Percentiles rank a stretch among this genome's conserved stretches.
Conservation (phyloP, 2,888 invertebrate species). For the Lasioglossum marginatum region DNA sequence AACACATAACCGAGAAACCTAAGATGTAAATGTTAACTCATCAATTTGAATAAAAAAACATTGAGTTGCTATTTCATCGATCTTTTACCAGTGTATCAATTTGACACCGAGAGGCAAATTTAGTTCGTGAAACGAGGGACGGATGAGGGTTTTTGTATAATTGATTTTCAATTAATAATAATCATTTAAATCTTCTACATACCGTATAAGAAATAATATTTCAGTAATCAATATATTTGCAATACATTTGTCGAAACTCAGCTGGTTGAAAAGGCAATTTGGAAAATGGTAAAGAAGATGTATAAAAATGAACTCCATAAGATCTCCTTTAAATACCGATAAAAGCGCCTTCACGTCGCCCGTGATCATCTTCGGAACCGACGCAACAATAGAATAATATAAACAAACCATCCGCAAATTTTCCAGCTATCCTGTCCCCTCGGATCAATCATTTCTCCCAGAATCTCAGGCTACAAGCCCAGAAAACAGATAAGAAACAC, state of each 20-base stretch:
- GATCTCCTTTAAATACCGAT: neutral
- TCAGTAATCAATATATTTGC: neutral
- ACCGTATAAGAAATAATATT: neutral
- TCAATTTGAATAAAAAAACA: too few relatives aligned
- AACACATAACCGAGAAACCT: too few relatives aligned
- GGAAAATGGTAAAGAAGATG: too few relatives aligned
- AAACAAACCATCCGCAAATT: constrained; percentile 9
- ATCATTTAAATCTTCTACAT: neutral
- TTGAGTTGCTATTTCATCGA: too few relatives aligned
- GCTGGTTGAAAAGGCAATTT: too few relatives aligned
- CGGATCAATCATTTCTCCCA: too few relatives aligned
- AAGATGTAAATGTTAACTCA: too few relatives aligned
- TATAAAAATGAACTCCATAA: neutral
- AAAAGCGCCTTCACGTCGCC: neutral
- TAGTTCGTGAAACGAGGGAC: too few relatives aligned
- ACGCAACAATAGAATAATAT: neutral
- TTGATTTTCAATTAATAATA: neutral
- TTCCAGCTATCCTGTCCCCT: neutral
- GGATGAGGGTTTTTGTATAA: too few relatives aligned
- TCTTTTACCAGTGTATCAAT: too few relatives aligned
- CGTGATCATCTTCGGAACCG: neutral
- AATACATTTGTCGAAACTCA: neutral
- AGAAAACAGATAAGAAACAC: too few relatives aligned
- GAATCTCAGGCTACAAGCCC: fast-evolving
- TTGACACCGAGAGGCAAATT: too few relatives aligned